Base-by-base conservation (phyloP, 2,113 vertebrate genomes). In the Perca fluviatilis region DNA sequence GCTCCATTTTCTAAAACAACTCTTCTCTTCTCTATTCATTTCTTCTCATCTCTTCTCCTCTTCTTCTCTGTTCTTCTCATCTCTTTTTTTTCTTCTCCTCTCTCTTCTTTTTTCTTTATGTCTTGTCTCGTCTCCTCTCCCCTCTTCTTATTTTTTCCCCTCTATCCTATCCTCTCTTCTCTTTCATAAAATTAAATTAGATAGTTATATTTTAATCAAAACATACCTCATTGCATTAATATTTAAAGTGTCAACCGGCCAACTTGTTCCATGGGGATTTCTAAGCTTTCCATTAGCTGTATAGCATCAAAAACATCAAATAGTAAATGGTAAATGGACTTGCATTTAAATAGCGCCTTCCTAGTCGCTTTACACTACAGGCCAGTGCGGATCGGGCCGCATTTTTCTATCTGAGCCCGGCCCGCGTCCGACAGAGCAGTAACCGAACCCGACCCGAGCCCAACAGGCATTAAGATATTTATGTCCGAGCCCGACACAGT, bases 211-310 rank as follows among this genome's bases (percentile, higher is more conserved):
- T 79, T 74, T 46, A 61, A 23, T 74, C 53, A 64, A 64, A 62
- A 62, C 36, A 66, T 15, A 36, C 14, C 27, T 66, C 33, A n/a
- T 36, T 66, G 11, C 19, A 69, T 76, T 60, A 46, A 83, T 74
- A 68, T 50, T 82, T 51, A n/a, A 69, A 25, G 9, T 58, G 43
- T 16, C 56, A 61, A 50, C 49, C 51, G 65, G 60, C 62, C 65
- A 54, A 15, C 49, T 64, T 50, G 51, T 23, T 57, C 15, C 15
- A 47, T 9, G 3, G 25, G 47, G 50, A 25, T 61, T 69, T 60
- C n/a, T 14, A 33, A 74, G 64, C 25, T 60, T 79, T 47, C 43
- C 67, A 56, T 67, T 77, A 57, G 58, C 56, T 23, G 27, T 11
- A 8, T 23, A 51, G 30, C 9, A 54, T 49, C 36, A 64, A 19